Evolutionary conservation across 2,113 vertebrate genomes (phyloP).

Genomic region (Etheostoma cragini): DNA sequence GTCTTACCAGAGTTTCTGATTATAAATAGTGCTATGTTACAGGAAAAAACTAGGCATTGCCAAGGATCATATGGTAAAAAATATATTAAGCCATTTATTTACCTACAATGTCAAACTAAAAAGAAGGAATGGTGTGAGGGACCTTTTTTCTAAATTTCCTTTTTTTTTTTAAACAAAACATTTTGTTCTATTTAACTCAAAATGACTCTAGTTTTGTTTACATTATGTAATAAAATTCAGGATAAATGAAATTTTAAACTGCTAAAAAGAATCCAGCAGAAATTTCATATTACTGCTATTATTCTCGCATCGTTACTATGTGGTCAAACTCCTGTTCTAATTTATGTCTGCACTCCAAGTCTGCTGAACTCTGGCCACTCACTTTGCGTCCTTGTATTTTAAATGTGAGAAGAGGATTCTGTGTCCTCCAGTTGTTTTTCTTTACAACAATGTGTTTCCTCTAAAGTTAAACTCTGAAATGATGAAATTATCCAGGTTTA

Average conservation of each 20-base stretch:
- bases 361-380: constrained; percentile 40
- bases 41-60: constrained; percentile 62
- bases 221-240: neutral
- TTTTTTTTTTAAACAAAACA: neutral
- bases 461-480: neutral
- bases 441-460: neutral
- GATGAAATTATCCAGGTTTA: neutral
- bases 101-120: constrained; percentile 70
- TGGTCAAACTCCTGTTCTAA: constrained; percentile 36
- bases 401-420: constrained; percentile 27
- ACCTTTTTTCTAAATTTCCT: constrained; percentile 12
- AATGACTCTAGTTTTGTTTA: neutral
- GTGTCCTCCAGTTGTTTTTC: neutral
- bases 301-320: neutral
- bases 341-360: constrained; percentile 27
- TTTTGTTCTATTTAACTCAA: neutral
- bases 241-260: neutral
- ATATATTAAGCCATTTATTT: constrained; percentile 70
- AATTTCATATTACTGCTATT: neutral
- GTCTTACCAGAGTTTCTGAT: constrained; percentile 82
- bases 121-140: neutral
- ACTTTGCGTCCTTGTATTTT: constrained; percentile 61
- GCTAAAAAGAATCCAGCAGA: neutral
- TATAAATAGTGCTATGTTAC: constrained; percentile 78
- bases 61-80: constrained; percentile 69